Evolutionary conservation across 2,888 invertebrate genomes (phyloP).

Genomic region (Antheraea yamamai): DNA sequence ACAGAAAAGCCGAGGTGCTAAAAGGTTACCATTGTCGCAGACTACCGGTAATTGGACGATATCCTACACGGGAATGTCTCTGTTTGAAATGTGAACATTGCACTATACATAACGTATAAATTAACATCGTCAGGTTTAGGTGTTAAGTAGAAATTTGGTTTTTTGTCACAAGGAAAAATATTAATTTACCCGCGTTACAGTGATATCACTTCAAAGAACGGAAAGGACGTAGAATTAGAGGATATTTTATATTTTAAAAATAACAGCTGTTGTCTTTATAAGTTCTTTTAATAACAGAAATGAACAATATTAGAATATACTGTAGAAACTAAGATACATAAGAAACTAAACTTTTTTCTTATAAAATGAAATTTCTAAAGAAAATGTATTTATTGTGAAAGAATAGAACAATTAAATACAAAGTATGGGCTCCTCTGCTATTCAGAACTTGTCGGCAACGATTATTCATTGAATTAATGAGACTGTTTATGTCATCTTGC

Average conservation of each 20-base stretch:
- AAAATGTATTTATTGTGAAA: too few relatives aligned
- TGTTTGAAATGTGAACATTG: neutral
- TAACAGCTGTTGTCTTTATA: too few relatives aligned
- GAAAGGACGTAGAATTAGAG: neutral
- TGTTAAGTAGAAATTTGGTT: conserved; percentile 11
- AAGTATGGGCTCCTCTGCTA: too few relatives aligned
- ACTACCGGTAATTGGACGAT: conserved; percentile 9
- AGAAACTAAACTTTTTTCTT: too few relatives aligned
- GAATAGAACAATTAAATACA: too few relatives aligned
- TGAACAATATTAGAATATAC: too few relatives aligned
- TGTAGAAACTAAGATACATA: too few relatives aligned
- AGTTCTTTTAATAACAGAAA: too few relatives aligned
- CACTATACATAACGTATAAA: neutral
- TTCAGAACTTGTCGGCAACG: too few relatives aligned
- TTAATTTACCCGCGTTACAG: neutral
- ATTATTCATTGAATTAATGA: too few relatives aligned
- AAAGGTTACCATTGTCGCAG: conserved; percentile 11
- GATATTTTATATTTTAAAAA: neutral
- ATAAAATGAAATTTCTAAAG: too few relatives aligned
- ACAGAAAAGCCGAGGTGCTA: conserved; percentile 13
- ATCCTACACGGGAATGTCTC: conserved; percentile 6
- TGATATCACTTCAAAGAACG: neutral
- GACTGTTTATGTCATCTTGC: too few relatives aligned
- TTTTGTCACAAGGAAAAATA: neutral
- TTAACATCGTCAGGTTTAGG: conserved; percentile 1